Base-by-base conservation (phyloP, 2,113 vertebrate genomes). In the Lichenostomus cassidix region DNA sequence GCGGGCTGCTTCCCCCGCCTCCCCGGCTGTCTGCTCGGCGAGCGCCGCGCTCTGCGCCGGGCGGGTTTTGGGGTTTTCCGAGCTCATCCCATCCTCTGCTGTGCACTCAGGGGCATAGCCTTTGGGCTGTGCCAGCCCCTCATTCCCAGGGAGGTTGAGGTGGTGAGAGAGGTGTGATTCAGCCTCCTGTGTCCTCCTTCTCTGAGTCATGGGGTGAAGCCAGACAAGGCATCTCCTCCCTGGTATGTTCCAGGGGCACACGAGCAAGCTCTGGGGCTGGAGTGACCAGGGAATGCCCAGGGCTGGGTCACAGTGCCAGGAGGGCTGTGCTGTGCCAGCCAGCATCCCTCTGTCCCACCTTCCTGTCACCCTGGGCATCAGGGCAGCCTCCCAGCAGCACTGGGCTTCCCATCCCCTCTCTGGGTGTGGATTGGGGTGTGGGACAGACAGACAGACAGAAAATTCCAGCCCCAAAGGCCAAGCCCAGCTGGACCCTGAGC, bases 11-110 rank as follows among this genome's bases (percentile, higher is more conserved):
- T 41, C 39, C 70, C 70, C 78, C 42, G 22, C 53, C 88, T 81
- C 82, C 49, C 95, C 71, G 93, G 93, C 93, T 87, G 91, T 52
- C 92, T 92, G 92, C 95, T 95, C 1, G 2, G 67, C 4, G 12
- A 55, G 24, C 7, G 1, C 69, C 31, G 68, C 0, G 11, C 75
- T 79, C 81, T 15, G 16, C 15, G 0, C 25, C 16, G 0, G 15
- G 1, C 1, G 35, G 14, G 3, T 33, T 79, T 42, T 3, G 63
- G 86, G 33, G 3, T 55, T 37, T 41, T 55, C 58, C 68, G 42
- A 2, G 16, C 58, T 7, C 7, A 0, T 50, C 89, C 76, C 1
- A 2, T 10, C 81, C 9, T 1, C 75, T 79, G 83, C 86, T 28
- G 11, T 0, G 0, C 19, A 1, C 41, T n/a, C 4, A 0, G 71